Base-by-base conservation (phyloP, 1,140 invertebrate genomes). In the Zaprionus nigranus region DNA sequence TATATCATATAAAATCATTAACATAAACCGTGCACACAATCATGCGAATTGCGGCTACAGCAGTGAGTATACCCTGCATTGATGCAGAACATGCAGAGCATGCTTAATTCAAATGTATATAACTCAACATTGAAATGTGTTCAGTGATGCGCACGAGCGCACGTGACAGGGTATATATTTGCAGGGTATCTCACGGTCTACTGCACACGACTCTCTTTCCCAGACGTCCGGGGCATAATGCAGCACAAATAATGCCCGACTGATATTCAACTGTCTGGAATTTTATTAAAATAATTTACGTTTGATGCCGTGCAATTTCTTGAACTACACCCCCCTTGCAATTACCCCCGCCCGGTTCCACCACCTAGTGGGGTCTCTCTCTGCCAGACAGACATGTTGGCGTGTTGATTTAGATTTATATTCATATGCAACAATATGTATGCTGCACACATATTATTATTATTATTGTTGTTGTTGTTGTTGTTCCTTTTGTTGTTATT, bases 211-310 rank as follows among this genome's bases (percentile, higher is more conserved):
- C 20, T 51, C 46, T 22, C n/a, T 24, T 34, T 60, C 36, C 24
- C 65, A 70, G 72, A 75, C 58, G 36, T 70, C 38, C 9, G 60
- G 34, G 40, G 58, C 36, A 26, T 51, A 73, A 72, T 62, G 68
- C 75, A 49, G 40, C 58, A 61, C 68, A 74, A 36, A 64, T 54
- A 75, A 74, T 79, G 49, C 53, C 59, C 40, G 60, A 58, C 57
- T 64, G 62, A 80, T 81, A 73, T 69, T 78, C 62, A 76, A 58
- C 51, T 77, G 80, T 83, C 81, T 83, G 81, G 81, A 62, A 83
- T 82, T 79, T 76, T 46, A 82, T 79, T 83, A 63, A 83, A 82
- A 82, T 79, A 79, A 83, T 83, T 82, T 63, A 79, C 61, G 26
- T 51, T 51, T 75, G 66, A 82, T 81, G 75, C 40, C 63, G 30